Conservation (phyloP, 53 echinoderm and acorn worm species). For the Actinopyga echinites region DNA sequence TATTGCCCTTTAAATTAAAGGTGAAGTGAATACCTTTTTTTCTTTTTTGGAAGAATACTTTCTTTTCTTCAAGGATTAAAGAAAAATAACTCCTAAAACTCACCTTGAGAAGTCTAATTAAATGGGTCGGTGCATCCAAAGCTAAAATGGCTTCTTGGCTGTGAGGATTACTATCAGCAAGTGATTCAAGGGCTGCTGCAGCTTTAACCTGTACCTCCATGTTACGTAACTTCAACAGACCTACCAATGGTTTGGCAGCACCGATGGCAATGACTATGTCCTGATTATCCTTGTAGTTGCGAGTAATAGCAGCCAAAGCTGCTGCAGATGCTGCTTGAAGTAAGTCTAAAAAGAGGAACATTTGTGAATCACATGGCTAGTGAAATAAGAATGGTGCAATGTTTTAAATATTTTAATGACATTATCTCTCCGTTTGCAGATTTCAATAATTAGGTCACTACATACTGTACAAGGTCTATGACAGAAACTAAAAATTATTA, state of each 20-base stretch:
- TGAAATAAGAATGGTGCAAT: too few species aligned
- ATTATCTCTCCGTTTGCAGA: too few species aligned
- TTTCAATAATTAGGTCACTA: too few species aligned
- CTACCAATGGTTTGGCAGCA: conserved; percentile 83
- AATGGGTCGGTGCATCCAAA: conserved; percentile 75
- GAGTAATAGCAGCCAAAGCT: conserved; percentile 83
- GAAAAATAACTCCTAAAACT: too few species aligned
- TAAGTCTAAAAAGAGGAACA: conserved; percentile 49
- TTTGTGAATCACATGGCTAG: too few species aligned
- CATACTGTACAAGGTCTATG: too few species aligned
- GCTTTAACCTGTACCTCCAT: conserved; percentile 97
- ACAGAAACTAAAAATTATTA: too few species aligned
- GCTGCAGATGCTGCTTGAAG: conserved; percentile 88
- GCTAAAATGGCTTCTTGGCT: conserved; percentile 84
- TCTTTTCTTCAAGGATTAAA: too few species aligned
- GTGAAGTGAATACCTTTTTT: too few species aligned
- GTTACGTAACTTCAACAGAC: conserved; percentile 82
- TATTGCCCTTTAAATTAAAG: too few species aligned
- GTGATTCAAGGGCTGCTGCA: conserved; percentile 86
- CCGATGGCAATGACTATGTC: conserved; percentile 70
- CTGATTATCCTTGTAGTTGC: conserved; percentile 78
- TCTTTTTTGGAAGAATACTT: too few species aligned
- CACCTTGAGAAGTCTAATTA: conserved; percentile 93
- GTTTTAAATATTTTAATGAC: too few species aligned
- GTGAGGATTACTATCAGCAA: conserved; percentile 80